Conservation (phyloP, 1,140 invertebrate genomes). For the Drosophila littoralis region DNA sequence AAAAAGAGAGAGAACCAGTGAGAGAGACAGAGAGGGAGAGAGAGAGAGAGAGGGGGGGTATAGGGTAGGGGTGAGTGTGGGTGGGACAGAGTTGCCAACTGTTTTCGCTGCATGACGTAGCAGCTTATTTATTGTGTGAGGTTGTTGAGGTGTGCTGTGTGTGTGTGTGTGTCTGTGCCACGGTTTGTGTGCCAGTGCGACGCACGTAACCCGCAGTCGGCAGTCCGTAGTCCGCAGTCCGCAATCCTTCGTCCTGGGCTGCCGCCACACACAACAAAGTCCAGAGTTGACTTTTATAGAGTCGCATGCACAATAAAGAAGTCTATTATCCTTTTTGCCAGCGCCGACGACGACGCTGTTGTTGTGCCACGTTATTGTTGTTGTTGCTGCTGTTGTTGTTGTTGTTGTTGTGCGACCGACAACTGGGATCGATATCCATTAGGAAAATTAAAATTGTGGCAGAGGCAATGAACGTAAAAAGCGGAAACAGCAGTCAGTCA, state of each 20-base stretch:
- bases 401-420: conserved; percentile 57
- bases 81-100: conserved; percentile 24
- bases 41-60: background rate
- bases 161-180: conserved; percentile 44
- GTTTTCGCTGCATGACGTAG: conserved; percentile 67
- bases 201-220: background rate
- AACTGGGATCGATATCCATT: conserved; percentile 84
- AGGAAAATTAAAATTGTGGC: conserved; percentile 84
- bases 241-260: conserved; percentile 38
- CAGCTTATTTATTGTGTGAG: conserved; percentile 80
- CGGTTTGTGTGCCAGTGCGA: background rate
- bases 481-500: conserved; percentile 75
- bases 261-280: conserved; percentile 71
- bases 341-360: conserved; percentile 34
- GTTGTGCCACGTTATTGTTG: conserved; percentile 32
- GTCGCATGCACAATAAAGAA: conserved; percentile 84
- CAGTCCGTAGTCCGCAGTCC: background rate
- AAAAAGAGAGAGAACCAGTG: too few relatives aligned
- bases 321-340: conserved; percentile 84
- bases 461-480: conserved; percentile 84
- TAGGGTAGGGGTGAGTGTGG: too few relatives aligned
- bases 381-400: conserved; percentile 30
- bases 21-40: background rate
- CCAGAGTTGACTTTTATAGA: conserved; percentile 84
- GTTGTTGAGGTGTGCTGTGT: conserved; percentile 60